Conservation (phyloP, 2,797 vertebrate genomes). For the Galaxias olidus region DNA sequence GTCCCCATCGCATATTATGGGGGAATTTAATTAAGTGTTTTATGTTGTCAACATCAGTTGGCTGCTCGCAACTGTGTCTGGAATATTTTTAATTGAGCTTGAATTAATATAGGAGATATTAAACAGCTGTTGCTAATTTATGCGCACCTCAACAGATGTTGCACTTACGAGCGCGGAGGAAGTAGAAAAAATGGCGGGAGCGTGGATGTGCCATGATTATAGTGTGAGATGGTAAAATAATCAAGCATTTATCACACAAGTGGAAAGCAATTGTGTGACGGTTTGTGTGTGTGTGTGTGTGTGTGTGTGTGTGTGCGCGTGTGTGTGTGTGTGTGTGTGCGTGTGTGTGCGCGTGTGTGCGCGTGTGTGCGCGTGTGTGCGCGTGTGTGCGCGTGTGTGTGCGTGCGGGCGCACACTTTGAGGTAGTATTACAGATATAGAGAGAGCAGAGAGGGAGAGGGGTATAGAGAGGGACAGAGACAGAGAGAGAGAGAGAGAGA, state of each 20-base stretch:
- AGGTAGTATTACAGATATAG: no score
- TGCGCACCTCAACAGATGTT: conserved; percentile 14
- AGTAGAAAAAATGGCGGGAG: no score
- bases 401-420: no score
- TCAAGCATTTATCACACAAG: conserved; percentile 24
- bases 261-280: conserved; percentile 6
- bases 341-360: not conserved
- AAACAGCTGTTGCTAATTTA: conserved; percentile 23
- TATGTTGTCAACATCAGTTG: no score
- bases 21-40: no score
- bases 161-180: not conserved
- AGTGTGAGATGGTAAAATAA: conserved; percentile 46
- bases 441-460: no score
- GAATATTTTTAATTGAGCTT: conserved; percentile 30
- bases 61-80: conserved; percentile 18
- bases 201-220: conserved; percentile 38
- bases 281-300: not conserved
- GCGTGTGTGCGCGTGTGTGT: not conserved
- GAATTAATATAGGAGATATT: conserved; percentile 31
- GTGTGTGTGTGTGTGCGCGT: conserved; percentile 2
- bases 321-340: conserved; percentile 6
- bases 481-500: no score
- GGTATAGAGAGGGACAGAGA: no score
- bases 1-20: no score
- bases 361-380: conserved; percentile 1